phyloP scores from a whole-genome alignment of 2,113 vertebrate genomes.

The Abramis brama region DNA sequence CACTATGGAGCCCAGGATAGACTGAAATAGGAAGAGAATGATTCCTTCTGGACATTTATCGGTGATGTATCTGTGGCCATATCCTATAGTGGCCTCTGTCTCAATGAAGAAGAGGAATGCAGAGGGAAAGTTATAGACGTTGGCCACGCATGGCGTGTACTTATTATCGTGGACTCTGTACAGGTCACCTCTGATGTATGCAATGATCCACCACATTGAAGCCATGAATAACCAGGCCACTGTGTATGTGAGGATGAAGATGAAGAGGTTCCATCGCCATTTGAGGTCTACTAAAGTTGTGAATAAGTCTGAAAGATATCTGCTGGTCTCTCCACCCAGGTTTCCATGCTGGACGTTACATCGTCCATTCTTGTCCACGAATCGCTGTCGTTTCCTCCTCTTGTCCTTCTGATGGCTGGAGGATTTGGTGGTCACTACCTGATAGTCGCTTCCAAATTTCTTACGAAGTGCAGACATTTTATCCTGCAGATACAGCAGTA shows the following conservation, averaged over 20 bases:
- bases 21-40: constrained; percentile 98
- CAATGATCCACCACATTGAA: constrained; percentile 98
- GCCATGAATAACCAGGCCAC: constrained; percentile 99
- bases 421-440: constrained; percentile 96
- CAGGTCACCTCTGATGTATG: constrained; percentile 94
- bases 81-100: constrained; percentile 98
- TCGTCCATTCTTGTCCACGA: constrained; percentile 99
- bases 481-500: constrained; percentile 75
- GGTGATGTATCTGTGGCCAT: constrained; percentile 97
- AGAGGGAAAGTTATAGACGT: constrained; percentile 98
- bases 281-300: constrained; percentile 98
- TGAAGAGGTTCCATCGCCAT: constrained; percentile 99
- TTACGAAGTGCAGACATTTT: constrained; percentile 97
- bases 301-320: constrained; percentile 98
- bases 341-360: constrained; percentile 99
- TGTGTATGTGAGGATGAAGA: constrained; percentile 98
- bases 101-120: constrained; percentile 98
- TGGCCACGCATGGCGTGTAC: constrained; percentile 97
- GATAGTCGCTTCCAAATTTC: constrained; percentile 98
- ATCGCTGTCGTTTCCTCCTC: constrained; percentile 93
- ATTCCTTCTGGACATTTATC: constrained; percentile 98
- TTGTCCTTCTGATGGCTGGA: constrained; percentile 89
- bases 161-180: constrained; percentile 89
- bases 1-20: constrained; percentile 96
- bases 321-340: constrained; percentile 95